phyloP scores from a whole-genome alignment of 2,113 vertebrate genomes.

The Lepidothrix coronata region DNA sequence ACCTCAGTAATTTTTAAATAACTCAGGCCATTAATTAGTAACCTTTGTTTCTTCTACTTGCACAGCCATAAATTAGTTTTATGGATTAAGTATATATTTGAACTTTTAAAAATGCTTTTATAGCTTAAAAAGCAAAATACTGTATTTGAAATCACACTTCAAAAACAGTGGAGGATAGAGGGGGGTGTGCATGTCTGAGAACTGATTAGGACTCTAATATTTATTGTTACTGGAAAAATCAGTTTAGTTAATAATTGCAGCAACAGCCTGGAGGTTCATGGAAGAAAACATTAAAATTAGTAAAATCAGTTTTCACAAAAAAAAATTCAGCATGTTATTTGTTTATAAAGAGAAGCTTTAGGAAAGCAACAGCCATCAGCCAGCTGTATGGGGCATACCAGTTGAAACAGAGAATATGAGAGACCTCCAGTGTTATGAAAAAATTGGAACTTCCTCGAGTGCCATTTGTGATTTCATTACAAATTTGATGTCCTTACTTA shows the following conservation, averaged over 20 bases:
- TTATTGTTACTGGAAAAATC: slow-evolving; percentile 18
- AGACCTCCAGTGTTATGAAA: background rate
- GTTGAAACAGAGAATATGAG: background rate
- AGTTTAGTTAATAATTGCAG: slow-evolving; percentile 6
- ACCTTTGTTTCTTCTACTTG: slow-evolving; percentile 77
- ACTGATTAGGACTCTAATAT: background rate
- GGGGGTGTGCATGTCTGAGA: background rate
- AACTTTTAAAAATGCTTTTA: slow-evolving; percentile 79
- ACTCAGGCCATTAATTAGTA: slow-evolving; percentile 73
- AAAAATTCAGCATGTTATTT: background rate
- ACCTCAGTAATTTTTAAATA: slow-evolving; percentile 77
- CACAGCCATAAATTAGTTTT: slow-evolving; percentile 80
- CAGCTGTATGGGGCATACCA: background rate
- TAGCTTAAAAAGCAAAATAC: slow-evolving; percentile 69
- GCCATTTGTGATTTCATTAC: background rate
- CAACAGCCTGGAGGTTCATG: background rate
- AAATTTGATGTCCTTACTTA: background rate
- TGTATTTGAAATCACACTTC: slow-evolving; percentile 40
- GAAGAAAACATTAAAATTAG: background rate
- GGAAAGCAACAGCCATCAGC: background rate
- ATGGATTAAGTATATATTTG: slow-evolving; percentile 80
- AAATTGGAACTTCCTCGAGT: background rate
- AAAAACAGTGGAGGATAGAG: background rate
- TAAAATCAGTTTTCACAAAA: background rate
- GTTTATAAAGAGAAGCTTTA: background rate